Conservation (phyloP, 2,113 vertebrate genomes). For the Petroica traversi region DNA sequence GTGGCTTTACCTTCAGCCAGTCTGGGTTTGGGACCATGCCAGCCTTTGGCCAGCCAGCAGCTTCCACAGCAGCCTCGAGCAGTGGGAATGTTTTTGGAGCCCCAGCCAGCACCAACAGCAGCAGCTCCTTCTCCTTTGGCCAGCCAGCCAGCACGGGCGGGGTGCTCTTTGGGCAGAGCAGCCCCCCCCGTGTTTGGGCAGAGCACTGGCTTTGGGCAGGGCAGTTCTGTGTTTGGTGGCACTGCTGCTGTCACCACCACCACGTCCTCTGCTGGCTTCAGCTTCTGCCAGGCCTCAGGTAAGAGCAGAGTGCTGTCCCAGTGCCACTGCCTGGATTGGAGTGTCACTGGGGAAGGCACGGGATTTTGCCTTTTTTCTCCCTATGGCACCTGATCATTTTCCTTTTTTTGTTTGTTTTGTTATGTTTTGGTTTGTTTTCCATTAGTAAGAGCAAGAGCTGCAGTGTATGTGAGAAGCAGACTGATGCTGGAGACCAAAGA, state of each 20-base stretch:
- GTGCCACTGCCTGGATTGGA: neutral
- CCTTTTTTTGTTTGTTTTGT: neutral
- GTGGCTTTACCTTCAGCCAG: slow-evolving; percentile 80
- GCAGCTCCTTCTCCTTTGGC: slow-evolving; percentile 87
- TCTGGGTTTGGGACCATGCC: slow-evolving; percentile 70
- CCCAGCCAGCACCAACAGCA: slow-evolving; percentile 64
- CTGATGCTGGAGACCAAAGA: neutral
- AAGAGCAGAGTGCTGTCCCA: neutral
- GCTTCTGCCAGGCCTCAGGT: slow-evolving; percentile 91
- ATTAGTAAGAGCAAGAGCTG: neutral
- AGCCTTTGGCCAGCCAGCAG: slow-evolving; percentile 77
- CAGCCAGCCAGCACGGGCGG: slow-evolving; percentile 67
- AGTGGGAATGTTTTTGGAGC: slow-evolving; percentile 79
- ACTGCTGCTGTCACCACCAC: slow-evolving; percentile 77
- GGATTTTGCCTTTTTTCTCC: neutral
- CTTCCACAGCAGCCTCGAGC: slow-evolving; percentile 68
- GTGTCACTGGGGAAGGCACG: neutral
- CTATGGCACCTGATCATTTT: neutral
- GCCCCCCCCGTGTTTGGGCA: slow-evolving; percentile 83
- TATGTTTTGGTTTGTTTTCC: neutral
- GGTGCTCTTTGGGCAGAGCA: slow-evolving; percentile 83
- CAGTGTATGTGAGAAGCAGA: neutral
- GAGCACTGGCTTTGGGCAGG: slow-evolving; percentile 82
- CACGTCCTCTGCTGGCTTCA: slow-evolving; percentile 82
- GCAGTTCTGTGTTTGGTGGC: slow-evolving; percentile 80